Conservation (phyloP, 2,888 invertebrate genomes). For the Perizoma flavofasciatum region DNA sequence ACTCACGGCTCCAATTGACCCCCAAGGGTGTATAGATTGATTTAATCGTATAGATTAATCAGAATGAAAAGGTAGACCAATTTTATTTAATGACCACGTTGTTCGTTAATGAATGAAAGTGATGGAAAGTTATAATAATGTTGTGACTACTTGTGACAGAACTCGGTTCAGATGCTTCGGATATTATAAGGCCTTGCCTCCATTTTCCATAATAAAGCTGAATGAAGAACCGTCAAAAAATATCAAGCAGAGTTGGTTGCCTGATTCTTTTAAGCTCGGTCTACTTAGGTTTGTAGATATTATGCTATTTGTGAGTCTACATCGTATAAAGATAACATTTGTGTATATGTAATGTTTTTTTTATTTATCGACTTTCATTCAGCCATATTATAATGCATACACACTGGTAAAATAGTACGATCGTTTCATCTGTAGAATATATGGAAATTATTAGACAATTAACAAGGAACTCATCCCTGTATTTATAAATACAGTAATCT, state of each 20-base stretch:
- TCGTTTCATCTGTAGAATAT: too few species aligned
- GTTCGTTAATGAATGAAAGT: constrained; percentile 41
- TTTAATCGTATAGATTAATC: constrained; percentile 48
- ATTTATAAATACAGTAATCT: constrained; percentile 10
- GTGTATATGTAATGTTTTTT: too few species aligned
- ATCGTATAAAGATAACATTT: too few species aligned
- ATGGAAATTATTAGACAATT: too few species aligned
- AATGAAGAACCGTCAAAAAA: too few species aligned
- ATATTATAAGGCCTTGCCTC: constrained; percentile 33
- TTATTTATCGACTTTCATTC: too few species aligned
- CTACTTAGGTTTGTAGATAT: too few species aligned
- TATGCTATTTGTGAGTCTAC: too few species aligned
- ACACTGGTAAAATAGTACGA: too few species aligned
- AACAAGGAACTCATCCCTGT: constrained; percentile 15
- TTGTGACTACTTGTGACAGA: constrained; percentile 27
- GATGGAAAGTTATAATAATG: constrained; percentile 31
- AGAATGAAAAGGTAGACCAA: constrained; percentile 38
- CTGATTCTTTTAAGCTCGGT: too few species aligned
- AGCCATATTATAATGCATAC: too few species aligned
- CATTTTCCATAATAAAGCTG: constrained; percentile 17
- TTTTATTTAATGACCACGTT: constrained; percentile 44
- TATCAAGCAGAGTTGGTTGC: too few species aligned
- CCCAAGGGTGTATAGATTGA: constrained; percentile 50
- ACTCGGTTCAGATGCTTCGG: constrained; percentile 15
- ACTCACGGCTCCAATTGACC: constrained; percentile 46